Base-by-base conservation (phyloP, 2,797 vertebrate species). In the Sebastolobus alascanus region DNA sequence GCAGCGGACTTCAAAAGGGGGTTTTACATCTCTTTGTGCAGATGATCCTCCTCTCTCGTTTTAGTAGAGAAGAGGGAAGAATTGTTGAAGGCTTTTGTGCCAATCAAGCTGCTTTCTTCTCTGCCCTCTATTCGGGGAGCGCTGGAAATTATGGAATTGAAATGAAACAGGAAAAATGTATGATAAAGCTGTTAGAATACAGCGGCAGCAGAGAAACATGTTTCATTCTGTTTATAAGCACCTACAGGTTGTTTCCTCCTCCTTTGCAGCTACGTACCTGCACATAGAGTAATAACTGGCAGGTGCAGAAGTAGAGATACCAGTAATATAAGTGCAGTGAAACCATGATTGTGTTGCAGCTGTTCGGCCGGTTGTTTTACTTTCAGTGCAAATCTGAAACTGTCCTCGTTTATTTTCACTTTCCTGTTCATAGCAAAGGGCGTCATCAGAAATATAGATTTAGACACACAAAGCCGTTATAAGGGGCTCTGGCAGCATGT, bases 1-100 rank as follows among this genome's bases (percentile, higher is more conserved):
- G 70, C 6, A 76, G 82, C 79, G 11, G 70, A 80, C 86, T 90
- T 92, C 83, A 89, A 90, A 91, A 52, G 75, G 64, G 25, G 84
- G 33, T 73, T 80, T 87, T 66, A 22, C 70, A 75, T 88, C 13
- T 69, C 55, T 88, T 82, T 87, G 73, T 87, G 77, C 84, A 64
- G 82, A 85, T 78, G 40, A 91, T 90, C 61, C 85, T 50, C 73
- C 52, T 58, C 55, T 79, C n/a, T 83, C 12, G 4, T 82, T 75
- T 70, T 52, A 33, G 76, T 33, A 13, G 75, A 68, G 29, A 72
- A 68, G 58, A 75, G 37, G 22, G 58, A 63, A 29, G 70, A 59
- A 76, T 68, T 72, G 38, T 40, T 10, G 70, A 84, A 82, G 60
- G 59, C 72, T 81, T 63, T 84, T 8, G 55, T 85, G 89, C 43